Conservation (phyloP, 2,888 invertebrate genomes). For the Cryptophagus acutangulus region DNA sequence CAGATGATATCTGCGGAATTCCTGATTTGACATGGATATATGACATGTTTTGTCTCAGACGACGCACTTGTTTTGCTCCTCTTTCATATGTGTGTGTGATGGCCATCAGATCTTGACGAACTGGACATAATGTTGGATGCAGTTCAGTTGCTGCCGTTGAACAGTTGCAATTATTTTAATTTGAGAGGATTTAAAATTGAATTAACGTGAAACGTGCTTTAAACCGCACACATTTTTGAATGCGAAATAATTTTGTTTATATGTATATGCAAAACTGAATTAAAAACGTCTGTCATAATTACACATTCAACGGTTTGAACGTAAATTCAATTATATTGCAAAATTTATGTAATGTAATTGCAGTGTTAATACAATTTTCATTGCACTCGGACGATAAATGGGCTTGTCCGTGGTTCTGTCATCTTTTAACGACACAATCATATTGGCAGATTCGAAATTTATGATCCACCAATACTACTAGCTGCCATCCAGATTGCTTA, state of each 20-base stretch:
- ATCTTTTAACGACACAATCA: conserved; percentile 31
- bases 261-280: not conserved
- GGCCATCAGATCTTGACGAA: no score
- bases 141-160: no score
- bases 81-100: no score
- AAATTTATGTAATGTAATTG: conserved; percentile 33
- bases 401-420: conserved; percentile 31
- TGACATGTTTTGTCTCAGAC: no score
- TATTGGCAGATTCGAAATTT: no score
- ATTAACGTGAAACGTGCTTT: not conserved
- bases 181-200: no score
- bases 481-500: no score
- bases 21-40: no score
- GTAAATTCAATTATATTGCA: conserved; percentile 30
- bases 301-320: conserved; percentile 19
- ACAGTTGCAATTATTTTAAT: no score
- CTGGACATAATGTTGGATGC: no score
- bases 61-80: no score
- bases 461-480: no score
- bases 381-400: conserved; percentile 27
- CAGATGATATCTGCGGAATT: conserved; percentile 14
- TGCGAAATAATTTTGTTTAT: not conserved
- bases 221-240: not conserved
- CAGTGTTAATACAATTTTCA: conserved; percentile 32
- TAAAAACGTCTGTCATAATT: conserved; percentile 17